Conservation (phyloP, 2,888 invertebrate species). For the Eumerus sabulonum region DNA sequence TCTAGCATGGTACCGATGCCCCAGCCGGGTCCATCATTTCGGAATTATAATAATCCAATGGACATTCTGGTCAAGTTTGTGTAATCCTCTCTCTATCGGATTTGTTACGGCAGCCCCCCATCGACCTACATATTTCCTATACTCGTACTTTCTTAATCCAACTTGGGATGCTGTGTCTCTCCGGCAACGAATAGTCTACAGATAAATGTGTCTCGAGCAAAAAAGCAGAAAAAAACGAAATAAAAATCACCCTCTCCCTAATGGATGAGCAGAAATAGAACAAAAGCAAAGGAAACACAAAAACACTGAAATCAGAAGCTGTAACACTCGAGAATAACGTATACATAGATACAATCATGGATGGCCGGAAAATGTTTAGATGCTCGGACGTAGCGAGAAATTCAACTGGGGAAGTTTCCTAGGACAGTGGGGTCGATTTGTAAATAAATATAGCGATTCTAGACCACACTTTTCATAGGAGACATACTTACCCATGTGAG, state of each 20-base stretch:
- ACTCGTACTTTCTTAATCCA: slow-evolving; percentile 2
- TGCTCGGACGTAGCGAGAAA: no score
- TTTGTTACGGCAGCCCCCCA: slow-evolving; percentile 36
- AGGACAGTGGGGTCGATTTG: slow-evolving; percentile 4
- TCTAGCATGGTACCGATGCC: slow-evolving; percentile 13
- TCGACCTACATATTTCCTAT: slow-evolving; percentile 43
- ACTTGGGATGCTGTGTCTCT: not conserved
- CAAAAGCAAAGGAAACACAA: no score
- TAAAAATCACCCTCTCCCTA: slow-evolving; percentile 32
- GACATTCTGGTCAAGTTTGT: slow-evolving; percentile 58
- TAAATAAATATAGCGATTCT: not conserved
- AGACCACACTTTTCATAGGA: no score
- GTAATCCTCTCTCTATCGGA: slow-evolving; percentile 50
- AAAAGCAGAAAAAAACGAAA: slow-evolving; percentile 28
- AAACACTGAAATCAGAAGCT: not conserved
- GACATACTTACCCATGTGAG: no score
- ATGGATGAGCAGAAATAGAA: slow-evolving; percentile 12
- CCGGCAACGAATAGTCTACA: not conserved
- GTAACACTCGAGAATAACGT: slow-evolving; percentile 41
- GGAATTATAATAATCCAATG: slow-evolving; percentile 58
- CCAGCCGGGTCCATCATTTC: slow-evolving; percentile 51
- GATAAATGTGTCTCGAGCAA: slow-evolving; percentile 12
- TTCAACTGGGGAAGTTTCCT: not conserved
- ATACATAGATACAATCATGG: slow-evolving; percentile 8
- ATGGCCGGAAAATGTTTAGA: slow-evolving; percentile 16